phyloP scores from a whole-genome alignment of 2,888 invertebrate species.

The Chymomyza caudatula region DNA sequence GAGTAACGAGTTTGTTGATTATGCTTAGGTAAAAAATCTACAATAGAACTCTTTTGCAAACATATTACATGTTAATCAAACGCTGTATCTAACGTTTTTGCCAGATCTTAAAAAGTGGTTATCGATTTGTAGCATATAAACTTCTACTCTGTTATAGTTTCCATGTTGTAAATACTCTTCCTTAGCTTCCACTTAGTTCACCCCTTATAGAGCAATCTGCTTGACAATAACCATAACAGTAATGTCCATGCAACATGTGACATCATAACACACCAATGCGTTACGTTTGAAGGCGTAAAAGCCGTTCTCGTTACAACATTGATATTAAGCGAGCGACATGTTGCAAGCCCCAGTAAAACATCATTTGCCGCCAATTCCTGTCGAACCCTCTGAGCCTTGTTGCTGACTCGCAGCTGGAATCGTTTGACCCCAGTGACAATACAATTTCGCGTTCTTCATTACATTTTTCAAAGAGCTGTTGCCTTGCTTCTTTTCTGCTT shows the following conservation, averaged over 20 bases:
- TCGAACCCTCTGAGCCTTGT: background rate
- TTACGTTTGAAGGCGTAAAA: background rate
- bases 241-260: conserved; percentile 61
- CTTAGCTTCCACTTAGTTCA: background rate
- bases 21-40: too few relatives aligned
- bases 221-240: conserved; percentile 46
- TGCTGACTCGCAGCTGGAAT: background rate
- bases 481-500: conserved; percentile 19
- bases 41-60: too few relatives aligned
- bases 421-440: conserved; percentile 34
- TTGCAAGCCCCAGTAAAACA: background rate
- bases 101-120: too few relatives aligned
- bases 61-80: too few relatives aligned
- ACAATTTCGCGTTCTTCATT: conserved; percentile 19
- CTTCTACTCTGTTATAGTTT: background rate
- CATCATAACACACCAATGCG: conserved; percentile 37
- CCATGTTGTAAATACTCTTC: too few relatives aligned
- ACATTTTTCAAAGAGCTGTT: background rate
- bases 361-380: background rate
- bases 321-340: conserved; percentile 1
- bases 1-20: too few relatives aligned
- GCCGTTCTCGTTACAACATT: background rate
- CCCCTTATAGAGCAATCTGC: conserved; percentile 27
- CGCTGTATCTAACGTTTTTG: too few relatives aligned
- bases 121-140: too few relatives aligned